Conservation (phyloP, 2,113 vertebrate species). For the Anolis carolinensis region DNA sequence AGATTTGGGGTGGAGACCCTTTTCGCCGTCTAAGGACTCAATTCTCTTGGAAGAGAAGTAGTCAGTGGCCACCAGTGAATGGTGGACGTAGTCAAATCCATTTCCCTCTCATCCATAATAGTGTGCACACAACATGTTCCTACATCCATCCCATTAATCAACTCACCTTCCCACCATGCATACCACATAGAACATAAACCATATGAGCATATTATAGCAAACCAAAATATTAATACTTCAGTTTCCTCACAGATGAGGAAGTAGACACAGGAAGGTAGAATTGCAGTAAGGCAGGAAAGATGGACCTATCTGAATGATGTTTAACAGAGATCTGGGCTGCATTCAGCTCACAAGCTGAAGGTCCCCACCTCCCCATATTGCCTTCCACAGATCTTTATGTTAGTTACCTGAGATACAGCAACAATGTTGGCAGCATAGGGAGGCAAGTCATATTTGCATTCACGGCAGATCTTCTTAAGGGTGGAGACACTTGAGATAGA, state of each 20-base stretch:
- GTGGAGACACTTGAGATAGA: constrained; percentile 98
- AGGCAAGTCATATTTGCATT: constrained; percentile 96
- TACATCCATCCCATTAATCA: neutral
- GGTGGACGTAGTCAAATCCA: neutral
- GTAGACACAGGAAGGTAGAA: neutral
- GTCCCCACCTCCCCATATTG: neutral
- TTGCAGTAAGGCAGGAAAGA: neutral
- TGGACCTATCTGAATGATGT: too few species aligned
- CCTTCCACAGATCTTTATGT: neutral
- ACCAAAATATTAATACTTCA: too few species aligned
- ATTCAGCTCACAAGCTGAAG: neutral
- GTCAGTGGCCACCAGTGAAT: neutral
- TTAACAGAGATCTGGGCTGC: neutral
- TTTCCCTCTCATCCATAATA: neutral
- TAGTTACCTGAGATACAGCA: constrained; percentile 94
- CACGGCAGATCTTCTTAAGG: constrained; percentile 97
- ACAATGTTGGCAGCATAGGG: constrained; percentile 97
- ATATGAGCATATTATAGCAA: too few species aligned
- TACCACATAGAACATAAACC: too few species aligned
- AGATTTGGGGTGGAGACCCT: neutral
- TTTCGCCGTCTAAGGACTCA: neutral
- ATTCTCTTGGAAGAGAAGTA: neutral
- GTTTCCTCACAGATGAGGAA: neutral
- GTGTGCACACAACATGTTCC: neutral
- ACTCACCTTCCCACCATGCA: neutral